Percentiles rank a stretch among this genome's conserved stretches.
These are phyloP conservation scores for Orthonyx spaldingii DNA, from an alignment of 2,113 vertebrate genomes.

Conservation along the genomic window DNA sequence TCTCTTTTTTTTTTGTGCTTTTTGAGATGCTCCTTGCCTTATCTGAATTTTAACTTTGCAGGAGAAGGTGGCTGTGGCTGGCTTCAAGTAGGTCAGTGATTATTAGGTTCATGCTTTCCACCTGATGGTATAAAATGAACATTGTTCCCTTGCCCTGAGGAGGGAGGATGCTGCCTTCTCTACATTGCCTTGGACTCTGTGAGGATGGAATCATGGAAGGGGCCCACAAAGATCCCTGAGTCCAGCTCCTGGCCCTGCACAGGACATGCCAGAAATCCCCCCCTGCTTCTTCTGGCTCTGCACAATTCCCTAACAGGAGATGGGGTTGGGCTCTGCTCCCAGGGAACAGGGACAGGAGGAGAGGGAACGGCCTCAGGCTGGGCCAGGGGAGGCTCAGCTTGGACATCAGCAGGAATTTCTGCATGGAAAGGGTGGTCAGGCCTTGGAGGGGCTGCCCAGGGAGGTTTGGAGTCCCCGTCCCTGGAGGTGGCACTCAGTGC, in stretches of 20 bases:
- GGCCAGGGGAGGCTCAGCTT: neutral
- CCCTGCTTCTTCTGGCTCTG: neutral
- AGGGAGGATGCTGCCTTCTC: neutral
- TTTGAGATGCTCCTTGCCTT: neutral
- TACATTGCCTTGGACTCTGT: neutral
- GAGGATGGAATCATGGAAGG: neutral
- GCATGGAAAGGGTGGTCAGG: neutral
- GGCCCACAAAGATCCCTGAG: neutral
- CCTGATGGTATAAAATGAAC: neutral
- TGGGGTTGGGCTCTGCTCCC: neutral
- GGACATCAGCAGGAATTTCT: neutral
- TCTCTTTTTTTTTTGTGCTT: neutral
- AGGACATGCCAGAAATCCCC: neutral
- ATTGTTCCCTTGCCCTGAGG: neutral
- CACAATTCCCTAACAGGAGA: neutral
- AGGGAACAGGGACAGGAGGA: neutral
- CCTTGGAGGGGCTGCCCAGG: neutral
- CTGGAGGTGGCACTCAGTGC: neutral
- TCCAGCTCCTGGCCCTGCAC: neutral
- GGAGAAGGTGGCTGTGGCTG: neutral
- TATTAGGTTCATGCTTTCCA: neutral
- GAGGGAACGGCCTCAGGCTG: neutral
- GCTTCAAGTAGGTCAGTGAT: constrained; percentile 21
- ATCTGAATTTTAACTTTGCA: neutral
- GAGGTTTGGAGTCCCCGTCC: neutral